These are phyloP conservation scores for Leucophora obtusa DNA, from an alignment of 2,888 invertebrate genomes.

Conservation along the genomic window DNA sequence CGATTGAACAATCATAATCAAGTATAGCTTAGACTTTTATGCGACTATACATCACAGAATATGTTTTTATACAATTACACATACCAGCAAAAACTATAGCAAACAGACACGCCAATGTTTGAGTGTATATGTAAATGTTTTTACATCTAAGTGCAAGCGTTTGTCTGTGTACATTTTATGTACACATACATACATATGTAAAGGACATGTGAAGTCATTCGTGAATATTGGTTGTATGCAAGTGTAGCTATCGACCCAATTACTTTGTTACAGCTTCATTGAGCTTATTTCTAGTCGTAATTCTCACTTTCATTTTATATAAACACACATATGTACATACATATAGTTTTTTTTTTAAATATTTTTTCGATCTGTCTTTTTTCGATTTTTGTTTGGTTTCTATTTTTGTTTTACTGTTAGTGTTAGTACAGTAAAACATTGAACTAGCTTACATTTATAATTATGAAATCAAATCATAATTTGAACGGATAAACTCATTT, in stretches of 20 bases:
- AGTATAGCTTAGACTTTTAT: constrained; percentile 31
- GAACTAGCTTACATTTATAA: no score
- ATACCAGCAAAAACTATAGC: neutral
- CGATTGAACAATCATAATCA: constrained; percentile 23
- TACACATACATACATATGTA: neutral
- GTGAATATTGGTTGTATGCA: constrained; percentile 43
- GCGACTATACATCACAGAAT: neutral
- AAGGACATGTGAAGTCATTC: constrained; percentile 38
- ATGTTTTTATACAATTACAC: neutral
- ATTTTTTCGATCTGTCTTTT: neutral
- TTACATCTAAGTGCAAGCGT: neutral
- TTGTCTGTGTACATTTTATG: constrained; percentile 11
- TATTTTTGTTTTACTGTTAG: no score
- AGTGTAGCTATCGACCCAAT: constrained; percentile 54
- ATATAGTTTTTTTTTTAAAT: neutral
- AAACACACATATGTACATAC: no score
- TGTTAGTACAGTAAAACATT: no score
- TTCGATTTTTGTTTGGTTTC: neutral
- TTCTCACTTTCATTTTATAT: constrained; percentile 53
- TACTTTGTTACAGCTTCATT: constrained; percentile 48
- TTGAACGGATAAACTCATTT: no score
- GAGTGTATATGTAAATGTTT: neutral
- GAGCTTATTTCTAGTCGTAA: constrained; percentile 48
- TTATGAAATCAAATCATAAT: no score
- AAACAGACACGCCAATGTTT: neutral